Base-by-base conservation (phyloP, 2,888 invertebrate genomes). In the Drosophila tripunctata region DNA sequence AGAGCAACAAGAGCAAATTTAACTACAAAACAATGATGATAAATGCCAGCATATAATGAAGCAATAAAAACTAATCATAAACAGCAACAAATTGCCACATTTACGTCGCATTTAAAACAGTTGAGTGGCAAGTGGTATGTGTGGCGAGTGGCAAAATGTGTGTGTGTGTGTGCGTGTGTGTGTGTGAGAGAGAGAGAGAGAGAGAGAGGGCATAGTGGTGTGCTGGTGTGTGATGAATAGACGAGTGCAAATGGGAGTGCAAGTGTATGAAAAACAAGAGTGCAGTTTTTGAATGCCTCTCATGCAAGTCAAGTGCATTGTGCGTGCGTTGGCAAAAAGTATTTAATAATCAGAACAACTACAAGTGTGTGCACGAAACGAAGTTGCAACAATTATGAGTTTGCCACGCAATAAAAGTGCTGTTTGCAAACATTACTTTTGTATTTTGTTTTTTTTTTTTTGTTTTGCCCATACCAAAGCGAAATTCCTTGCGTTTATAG, bases 391-490 rank as follows among this genome's bases (percentile, higher is more conserved):
- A 27, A 61, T 27, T 27, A 12, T 50, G 40, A 43, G 10, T 7
- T 51, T 61, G 30, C 14, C 30, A 52, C 12, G 22, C 27, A 41
- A 35, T 4, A 22, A 35, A 52, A 47, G 55, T 57, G 43, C 21
- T 30, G 19, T 38, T n/a, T 27, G 36, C 22, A 38, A 17, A 14
- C 5, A n/a, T 27, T 51, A 2, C 7, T 41, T n/a, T 21, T 5
- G 45, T 40, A 40, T 33, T 8, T 6, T 30, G 8, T 30, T 7
- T 17, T 5, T 54, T 1, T 41, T 19, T 40, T 30, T 48, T 35
- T n/a, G 47, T 48, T 21, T 67, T 67, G 93, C 93, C 93, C 90
- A 93, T 93, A 92, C 94, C 93, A 92, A 94, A 94, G 93, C 91
- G 91, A 78, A 90, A 89, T 65, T 90, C 90, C 90, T 91, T 91